Evolutionary conservation across 1,140 invertebrate genomes (phyloP).

Genomic region (Diploscapter pachys): DNA sequence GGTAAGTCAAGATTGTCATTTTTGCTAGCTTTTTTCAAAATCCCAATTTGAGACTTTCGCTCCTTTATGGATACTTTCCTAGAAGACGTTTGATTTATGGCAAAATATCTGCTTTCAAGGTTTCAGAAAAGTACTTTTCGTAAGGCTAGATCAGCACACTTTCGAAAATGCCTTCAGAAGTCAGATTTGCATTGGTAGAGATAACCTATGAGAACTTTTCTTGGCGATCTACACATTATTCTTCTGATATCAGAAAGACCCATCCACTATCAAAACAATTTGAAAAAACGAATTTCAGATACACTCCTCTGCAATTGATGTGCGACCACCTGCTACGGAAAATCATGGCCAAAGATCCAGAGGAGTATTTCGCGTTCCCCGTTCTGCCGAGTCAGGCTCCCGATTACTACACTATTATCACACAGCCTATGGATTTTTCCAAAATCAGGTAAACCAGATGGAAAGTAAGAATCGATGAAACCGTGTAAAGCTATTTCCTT

Average conservation of each 20-base stretch:
- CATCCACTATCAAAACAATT: background rate
- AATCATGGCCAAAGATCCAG: slow-evolving; percentile 50
- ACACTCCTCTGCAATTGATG: slow-evolving; percentile 49
- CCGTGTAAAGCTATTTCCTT: background rate
- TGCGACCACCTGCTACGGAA: slow-evolving; percentile 51
- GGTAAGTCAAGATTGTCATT: background rate
- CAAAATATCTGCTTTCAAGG: background rate
- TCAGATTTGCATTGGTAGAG: too few species aligned
- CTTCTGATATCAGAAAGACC: background rate
- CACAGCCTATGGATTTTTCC: slow-evolving; percentile 92
- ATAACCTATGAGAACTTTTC: background rate
- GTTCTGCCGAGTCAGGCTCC: slow-evolving; percentile 74
- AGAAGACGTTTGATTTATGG: background rate
- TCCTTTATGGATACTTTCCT: background rate
- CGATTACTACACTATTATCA: slow-evolving; percentile 86
- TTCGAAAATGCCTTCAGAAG: background rate
- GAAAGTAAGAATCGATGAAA: background rate
- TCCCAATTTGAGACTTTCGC: background rate
- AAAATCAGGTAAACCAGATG: slow-evolving; percentile 71
- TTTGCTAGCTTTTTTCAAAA: background rate
- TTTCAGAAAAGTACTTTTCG: background rate
- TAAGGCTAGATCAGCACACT: background rate
- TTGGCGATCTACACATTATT: background rate
- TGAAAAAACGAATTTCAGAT: slow-evolving; percentile 7
- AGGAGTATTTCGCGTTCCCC: slow-evolving; percentile 53